These are phyloP conservation scores for Stigmatopora nigra DNA, from an alignment of 2,113 vertebrate species.

Conservation along the genomic window DNA sequence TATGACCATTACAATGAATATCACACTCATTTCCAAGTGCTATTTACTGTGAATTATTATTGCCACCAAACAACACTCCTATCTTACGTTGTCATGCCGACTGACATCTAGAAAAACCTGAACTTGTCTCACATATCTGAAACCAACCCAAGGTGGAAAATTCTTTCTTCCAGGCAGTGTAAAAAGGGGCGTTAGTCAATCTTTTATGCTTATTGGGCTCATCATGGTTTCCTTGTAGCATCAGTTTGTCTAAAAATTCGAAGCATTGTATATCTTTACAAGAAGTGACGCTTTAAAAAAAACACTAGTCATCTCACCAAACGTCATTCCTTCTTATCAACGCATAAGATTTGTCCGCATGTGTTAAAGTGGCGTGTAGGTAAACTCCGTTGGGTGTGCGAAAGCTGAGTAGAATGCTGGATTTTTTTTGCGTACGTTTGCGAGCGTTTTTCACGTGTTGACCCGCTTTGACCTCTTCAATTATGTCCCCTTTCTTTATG, in stretches of 20 bases:
- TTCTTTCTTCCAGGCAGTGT: background rate
- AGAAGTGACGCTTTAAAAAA: background rate
- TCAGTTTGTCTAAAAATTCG: background rate
- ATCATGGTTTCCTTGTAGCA: background rate
- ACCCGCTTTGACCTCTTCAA: conserved; percentile 19
- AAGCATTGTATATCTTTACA: background rate
- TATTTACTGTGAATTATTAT: too few species aligned
- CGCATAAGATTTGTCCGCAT: background rate
- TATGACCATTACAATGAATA: too few species aligned
- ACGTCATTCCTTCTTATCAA: background rate
- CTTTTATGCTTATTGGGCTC: background rate
- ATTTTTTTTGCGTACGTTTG: background rate
- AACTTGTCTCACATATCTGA: too few species aligned
- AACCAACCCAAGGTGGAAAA: background rate
- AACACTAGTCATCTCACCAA: background rate
- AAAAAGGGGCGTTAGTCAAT: background rate
- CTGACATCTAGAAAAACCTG: too few species aligned
- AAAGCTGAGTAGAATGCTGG: background rate
- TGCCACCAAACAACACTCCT: too few species aligned
- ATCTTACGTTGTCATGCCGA: too few species aligned
- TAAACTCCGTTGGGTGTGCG: background rate
- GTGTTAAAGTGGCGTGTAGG: background rate
- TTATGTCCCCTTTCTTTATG: background rate
- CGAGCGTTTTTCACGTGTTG: background rate
- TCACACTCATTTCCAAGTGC: too few species aligned